These are phyloP conservation scores for Trachelus troglodyta DNA, from an alignment of 2,888 invertebrate genomes.

Conservation along the genomic window DNA sequence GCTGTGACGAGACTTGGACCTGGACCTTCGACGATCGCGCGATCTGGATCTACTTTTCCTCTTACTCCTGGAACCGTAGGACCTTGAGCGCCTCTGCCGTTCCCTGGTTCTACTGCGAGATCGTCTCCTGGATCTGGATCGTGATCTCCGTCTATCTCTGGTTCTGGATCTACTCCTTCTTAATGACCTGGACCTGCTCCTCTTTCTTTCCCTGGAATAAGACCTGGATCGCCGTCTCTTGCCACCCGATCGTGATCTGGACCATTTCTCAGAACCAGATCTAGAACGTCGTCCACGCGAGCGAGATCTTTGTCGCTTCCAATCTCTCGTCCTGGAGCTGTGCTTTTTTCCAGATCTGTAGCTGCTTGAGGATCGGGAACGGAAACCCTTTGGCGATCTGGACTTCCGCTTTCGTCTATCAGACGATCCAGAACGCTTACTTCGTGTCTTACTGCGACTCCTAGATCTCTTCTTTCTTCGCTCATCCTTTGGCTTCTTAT, in stretches of 20 bases:
- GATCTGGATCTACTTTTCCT: constrained; percentile 50
- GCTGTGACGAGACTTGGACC: constrained; percentile 35
- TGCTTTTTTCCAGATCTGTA: constrained; percentile 43
- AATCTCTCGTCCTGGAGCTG: constrained; percentile 48
- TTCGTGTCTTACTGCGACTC: constrained; percentile 27
- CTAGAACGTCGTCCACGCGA: constrained; percentile 41
- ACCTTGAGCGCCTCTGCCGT: constrained; percentile 45
- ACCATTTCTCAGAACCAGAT: constrained; percentile 42
- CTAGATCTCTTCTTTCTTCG: neutral
- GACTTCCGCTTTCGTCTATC: constrained; percentile 37
- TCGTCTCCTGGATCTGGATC: constrained; percentile 47
- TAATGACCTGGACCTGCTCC: constrained; percentile 32
- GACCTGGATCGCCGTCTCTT: constrained; percentile 41
- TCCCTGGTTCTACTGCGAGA: constrained; percentile 41
- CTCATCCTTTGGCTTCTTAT: constrained; percentile 36
- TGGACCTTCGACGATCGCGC: constrained; percentile 31
- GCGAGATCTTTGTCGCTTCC: constrained; percentile 42
- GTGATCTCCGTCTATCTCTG: constrained; percentile 35
- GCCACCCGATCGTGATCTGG: constrained; percentile 51
- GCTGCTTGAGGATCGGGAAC: constrained; percentile 52
- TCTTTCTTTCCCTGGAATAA: constrained; percentile 39
- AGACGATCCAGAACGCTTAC: constrained; percentile 27
- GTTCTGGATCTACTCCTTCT: constrained; percentile 21
- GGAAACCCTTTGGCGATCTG: constrained; percentile 43
- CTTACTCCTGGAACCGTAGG: constrained; percentile 37